phyloP scores from a whole-genome alignment of 2,113 vertebrate genomes.

The Amblyopsis rosae region DNA sequence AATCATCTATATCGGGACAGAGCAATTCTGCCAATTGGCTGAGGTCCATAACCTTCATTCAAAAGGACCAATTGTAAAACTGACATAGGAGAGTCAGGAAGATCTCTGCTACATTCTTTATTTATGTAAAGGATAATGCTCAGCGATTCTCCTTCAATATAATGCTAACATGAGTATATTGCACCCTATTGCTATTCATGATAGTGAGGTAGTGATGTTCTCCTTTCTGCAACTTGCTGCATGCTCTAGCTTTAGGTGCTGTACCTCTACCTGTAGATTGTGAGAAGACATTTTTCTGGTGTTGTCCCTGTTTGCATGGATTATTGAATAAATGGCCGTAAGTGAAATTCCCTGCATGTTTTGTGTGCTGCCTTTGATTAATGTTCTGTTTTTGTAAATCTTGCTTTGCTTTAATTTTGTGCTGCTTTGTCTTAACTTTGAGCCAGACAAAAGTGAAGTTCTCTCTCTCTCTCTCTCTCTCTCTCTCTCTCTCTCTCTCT shows the following conservation, averaged over 20 bases:
- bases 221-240: conserved; percentile 20
- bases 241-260: conserved; percentile 34
- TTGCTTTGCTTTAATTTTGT: conserved; percentile 17
- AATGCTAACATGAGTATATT: conserved; percentile 39
- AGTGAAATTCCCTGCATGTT: conserved; percentile 3
- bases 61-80: no score
- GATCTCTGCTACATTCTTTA: no score
- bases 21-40: no score
- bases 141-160: conserved; percentile 31
- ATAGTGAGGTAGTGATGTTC: conserved; percentile 13
- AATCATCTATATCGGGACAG: no score
- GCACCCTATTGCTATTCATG: conserved; percentile 28
- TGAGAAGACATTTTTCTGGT: conserved; percentile 35
- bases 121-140: conserved; percentile 48
- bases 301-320: conserved; percentile 7
- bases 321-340: neutral
- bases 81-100: no score
- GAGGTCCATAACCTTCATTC: no score
- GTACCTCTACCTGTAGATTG: conserved; percentile 27
- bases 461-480: neutral
- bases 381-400: neutral
- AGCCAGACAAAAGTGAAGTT: neutral
- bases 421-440: conserved; percentile 27
- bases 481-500: no score
- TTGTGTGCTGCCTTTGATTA: neutral